Base-by-base conservation (phyloP, 92 coral and sea anemone genomes). In the Palythoa grandiflora region DNA sequence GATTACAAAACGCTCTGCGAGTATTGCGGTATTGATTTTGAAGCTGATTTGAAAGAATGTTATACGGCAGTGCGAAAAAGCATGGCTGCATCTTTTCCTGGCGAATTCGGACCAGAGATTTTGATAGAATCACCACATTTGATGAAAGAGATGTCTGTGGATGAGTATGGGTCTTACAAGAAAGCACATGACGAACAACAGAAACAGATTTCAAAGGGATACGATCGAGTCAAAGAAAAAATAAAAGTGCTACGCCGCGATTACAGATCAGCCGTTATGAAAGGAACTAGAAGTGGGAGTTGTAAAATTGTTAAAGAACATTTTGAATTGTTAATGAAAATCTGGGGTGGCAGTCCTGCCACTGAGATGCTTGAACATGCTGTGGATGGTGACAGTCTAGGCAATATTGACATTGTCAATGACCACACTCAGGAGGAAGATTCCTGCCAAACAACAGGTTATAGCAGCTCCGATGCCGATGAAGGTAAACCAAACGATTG, bases 141-240 rank as follows among this genome's bases (percentile, higher is more conserved):
- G 39, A 70, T 83, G 13, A 71, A 14, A 21, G 50, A 15, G 50
- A 38, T 11, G 3, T 63, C 5, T 50, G n/a, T 44, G 48, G 48
- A 44, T 44, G 48, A 44, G 48, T 44, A 44, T 44, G 48, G 48
- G 48, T 44, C 48, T 44, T 44, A 44, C 48, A 44, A 44, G 48
- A 44, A 44, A 44, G 48, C 48, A 44, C 77, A 72, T 37, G 44
- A 72, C 40, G 77, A 72, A 72, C 77, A 72, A 72, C 77, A 72
- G 51, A 44, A 72, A 72, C 77, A 72, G 51, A 37, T 37, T 37
- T 37, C 40, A 3, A 37, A 72, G 51, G 16, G 51, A 72, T 37
- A 72, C 40, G 40, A 63, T n/a, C 35, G 57, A 61, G 71, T 9
- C 47, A 51, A 61, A 36, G 2, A 83, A 57, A 21, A 83, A 36